Evolutionary conservation across 2,797 vertebrate species (phyloP), one percentile per base, ranked within the genome.

Genomic region (Xiphorhynchus erythropygius): DNA sequence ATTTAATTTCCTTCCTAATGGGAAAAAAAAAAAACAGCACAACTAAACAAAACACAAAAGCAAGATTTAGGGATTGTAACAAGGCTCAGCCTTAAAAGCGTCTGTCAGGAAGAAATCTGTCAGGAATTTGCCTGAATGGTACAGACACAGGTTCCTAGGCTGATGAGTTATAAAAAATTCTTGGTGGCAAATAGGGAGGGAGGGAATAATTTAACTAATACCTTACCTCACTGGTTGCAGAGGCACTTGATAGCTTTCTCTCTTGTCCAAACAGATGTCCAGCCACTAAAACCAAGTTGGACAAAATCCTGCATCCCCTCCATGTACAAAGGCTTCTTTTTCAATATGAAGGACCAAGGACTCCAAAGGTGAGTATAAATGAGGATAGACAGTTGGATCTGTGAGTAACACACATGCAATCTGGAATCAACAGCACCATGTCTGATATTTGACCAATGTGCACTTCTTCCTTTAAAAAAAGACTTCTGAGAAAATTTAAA

Each of bases 151-250:
- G 13, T 35, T 83, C 39, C 73, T 41, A 88, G 42, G 42, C 32
- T 76, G 13, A n/a, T 55, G 18, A 78, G 44, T 33, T 78, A 73
- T 10, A 76, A 39, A 67, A 75, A 1, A 0, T 35, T 65, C 18
- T 79, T 69, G 55, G 22, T 30, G 63, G 18, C 63, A 82, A 84
- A 86, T 13, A 74, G n/a, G 63, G 33, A 76, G n/a, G 33, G 65
- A 85, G 55, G 8, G 17, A 84, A 30, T 39, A 88, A 69, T 69
- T 88, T 84, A 52, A 46, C 44, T 46, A 46, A 70, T 18, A 68
- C 44, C 95, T 96, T 97, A 96, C 91, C 95, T 96, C 67, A 56
- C 7, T 32, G 62, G 77, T 39, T 76, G 82, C 23, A 90, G 85
- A 47, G 35, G 55, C 19, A 28, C 46, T 93, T 79, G 70, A 73